Base-by-base conservation (phyloP, 2,888 invertebrate genomes). In the Dicycla oo region DNA sequence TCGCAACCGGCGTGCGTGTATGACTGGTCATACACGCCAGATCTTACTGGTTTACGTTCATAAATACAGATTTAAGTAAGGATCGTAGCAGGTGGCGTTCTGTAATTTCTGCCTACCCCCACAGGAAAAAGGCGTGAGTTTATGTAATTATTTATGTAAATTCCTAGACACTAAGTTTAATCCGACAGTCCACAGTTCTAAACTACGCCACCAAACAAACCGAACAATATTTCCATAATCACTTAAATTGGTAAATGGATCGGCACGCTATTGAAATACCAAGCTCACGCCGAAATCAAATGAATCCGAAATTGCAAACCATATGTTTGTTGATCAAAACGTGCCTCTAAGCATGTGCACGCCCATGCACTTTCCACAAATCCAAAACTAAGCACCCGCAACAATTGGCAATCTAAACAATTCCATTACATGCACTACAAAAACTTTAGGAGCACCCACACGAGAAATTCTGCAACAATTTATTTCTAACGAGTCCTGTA, bases 401-500 rank as follows among this genome's bases (percentile, higher is more conserved):
- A 66, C 57, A 73, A 79, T 63, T 73, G 49, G 20, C 45, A 54
- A 63, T 56, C n/a, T 26, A 65, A 53, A 66, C 34, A 69, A 73
- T 76, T 57, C 63, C 51, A 65, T 79, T 66, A 66, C 34, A 68
- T 53, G 64, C 38, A 51, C 56, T 11, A 56, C 68, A 71, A 75
- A 73, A 80, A 76, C 53, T 53, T 26, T 38, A 23, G 23, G 62
- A 30, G 34, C 62, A 61, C 30, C 40, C 34, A 74, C 53, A 63
- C 23, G 67, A 74, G 51, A 68, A 73, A 83, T 62, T 45, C 64
- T 61, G 45, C 62, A 69, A 80, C 68, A 76, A 79, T 74, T 69
- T 74, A 81, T 83, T 78, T 76, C 56, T 69, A 71, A 70, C 77
- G 54, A 76, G 68, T 67, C 51, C 63, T 74, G 67, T 62, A 54